Evolutionary conservation across 2,113 vertebrate genomes (phyloP), one percentile per base, ranked within the genome.

Genomic region (Clarias batrachus): DNA sequence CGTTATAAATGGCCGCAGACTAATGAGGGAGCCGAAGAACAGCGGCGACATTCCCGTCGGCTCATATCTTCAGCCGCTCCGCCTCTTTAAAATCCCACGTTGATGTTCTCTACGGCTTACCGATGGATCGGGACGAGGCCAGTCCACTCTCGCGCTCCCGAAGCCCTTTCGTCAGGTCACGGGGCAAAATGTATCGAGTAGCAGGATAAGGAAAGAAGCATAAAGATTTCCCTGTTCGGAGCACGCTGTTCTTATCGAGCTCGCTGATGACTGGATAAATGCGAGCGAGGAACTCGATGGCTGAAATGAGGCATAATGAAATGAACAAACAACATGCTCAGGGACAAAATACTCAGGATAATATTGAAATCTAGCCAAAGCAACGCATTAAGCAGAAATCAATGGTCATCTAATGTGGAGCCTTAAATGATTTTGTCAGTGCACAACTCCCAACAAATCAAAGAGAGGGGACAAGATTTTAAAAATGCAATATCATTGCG

Each of bases 331-430:
- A 87, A 86, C 85, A 85, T 86, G 89, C 89, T 88, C 89, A 65
- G 89, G 89, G 87, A 85, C 89, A 90, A 84, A 90, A 90, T 88
- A 82, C 78, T 63, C 81, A 63, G 77, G 63, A 19, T 79, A 88
- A 86, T 88, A 88, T 90, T 88, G 89, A 90, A 88, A 90, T 93
- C 92, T 92, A 91, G 93, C 93, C 93, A 92, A 94, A 94, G 93
- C 93, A 93, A 93, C 93, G 91, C 91, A 93, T 92, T 92, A 91
- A 92, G 92, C 93, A 92, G 90, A 87, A 93, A 92, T 95, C 94
- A 94, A 95, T 95, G 93, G 92, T 95, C 93, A 95, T 94, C 93
- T 93, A 93, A 94, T 95, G 92, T 94, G 92, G 92, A 90, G 92
- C 93, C 93, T 93, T 92, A 93, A 94, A 94, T 93, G 93, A 94